Percentiles rank a stretch among this genome's conserved stretches.
These are phyloP conservation scores for Microcebus ravelobensis DNA, from an alignment of 2,113 vertebrate species.

Conservation along the genomic window DNA sequence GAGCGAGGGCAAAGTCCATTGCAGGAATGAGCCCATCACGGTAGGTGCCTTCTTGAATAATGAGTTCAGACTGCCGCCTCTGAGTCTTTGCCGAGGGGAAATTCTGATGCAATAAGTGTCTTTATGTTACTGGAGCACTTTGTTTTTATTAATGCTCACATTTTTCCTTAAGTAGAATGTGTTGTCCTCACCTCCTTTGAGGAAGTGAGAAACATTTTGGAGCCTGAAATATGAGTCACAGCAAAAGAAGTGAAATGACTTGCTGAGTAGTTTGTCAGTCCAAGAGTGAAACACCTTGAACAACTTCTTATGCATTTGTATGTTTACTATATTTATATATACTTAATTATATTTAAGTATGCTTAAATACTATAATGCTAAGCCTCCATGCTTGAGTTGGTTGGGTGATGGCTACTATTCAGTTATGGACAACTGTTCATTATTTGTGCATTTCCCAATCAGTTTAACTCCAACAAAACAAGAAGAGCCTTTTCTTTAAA, in stretches of 20 bases:
- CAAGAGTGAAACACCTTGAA: background rate
- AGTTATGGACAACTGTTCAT: background rate
- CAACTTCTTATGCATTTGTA: background rate
- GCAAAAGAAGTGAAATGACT: background rate
- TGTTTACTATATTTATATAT: background rate
- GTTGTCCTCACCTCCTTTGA: background rate
- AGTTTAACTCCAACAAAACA: background rate
- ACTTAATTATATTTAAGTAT: too few species aligned
- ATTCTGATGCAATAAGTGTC: background rate
- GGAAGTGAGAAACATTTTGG: background rate
- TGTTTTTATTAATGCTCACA: background rate
- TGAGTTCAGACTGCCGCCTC: background rate
- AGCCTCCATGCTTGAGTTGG: background rate
- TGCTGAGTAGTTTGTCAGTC: background rate
- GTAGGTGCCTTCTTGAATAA: background rate
- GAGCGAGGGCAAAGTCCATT: accelerated
- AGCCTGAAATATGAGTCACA: background rate
- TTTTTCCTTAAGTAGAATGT: background rate
- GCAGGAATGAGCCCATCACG: accelerated
- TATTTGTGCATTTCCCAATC: background rate
- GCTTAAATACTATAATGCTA: background rate
- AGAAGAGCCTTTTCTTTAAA: background rate
- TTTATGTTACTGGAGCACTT: background rate
- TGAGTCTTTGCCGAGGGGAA: background rate
- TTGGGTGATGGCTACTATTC: background rate